Conservation (phyloP, 2,113 vertebrate species). For the Bubo blakistoni region DNA sequence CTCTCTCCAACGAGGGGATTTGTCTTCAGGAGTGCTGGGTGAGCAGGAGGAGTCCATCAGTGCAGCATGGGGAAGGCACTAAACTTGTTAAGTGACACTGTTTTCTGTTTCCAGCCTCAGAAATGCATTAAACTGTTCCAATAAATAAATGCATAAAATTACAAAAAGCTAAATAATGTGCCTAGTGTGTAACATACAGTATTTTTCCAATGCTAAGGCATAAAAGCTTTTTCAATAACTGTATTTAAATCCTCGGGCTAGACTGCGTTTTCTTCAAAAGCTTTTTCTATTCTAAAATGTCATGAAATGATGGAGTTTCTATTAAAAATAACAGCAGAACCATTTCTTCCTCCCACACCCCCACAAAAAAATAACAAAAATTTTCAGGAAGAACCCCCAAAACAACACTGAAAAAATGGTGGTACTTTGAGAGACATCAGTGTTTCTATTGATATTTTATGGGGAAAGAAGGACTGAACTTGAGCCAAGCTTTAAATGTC, state of each 20-base stretch:
- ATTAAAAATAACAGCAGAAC: neutral
- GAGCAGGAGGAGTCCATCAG: neutral
- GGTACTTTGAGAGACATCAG: neutral
- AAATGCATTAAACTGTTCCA: neutral
- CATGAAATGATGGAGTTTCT: neutral
- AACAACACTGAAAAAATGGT: neutral
- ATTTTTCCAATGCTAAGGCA: neutral
- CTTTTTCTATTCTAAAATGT: neutral
- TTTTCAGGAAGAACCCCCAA: neutral
- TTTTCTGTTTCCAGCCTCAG: neutral
- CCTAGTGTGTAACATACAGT: neutral
- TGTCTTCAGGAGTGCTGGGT: neutral
- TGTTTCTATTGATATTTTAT: neutral
- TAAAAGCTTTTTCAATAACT: neutral
- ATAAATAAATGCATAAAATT: neutral
- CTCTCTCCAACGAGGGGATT: accelerated
- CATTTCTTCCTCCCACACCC: accelerated
- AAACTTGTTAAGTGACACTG: neutral
- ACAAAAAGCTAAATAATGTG: neutral
- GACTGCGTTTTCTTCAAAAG: conserved; percentile 17
- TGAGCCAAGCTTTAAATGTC: neutral
- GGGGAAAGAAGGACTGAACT: neutral
- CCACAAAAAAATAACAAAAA: neutral
- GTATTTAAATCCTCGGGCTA: conserved; percentile 5
- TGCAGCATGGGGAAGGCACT: neutral